Evolutionary conservation across 2,113 vertebrate genomes (phyloP).

Genomic region (Blennius ocellaris): DNA sequence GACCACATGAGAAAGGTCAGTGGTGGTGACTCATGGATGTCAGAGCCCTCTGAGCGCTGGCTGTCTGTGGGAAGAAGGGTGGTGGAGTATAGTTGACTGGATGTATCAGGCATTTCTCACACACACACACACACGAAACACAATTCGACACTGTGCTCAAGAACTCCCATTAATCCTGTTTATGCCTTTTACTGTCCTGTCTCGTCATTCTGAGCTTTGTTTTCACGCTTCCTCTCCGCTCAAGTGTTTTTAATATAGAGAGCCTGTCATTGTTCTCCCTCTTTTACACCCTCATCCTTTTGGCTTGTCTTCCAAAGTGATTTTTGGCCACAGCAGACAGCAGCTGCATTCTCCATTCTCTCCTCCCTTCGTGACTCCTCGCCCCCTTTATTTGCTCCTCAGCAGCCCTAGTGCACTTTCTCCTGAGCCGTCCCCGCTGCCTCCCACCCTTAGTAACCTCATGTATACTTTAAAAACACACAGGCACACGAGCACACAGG

Average conservation of each 20-base stretch:
- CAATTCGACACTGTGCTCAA: conserved; percentile 13
- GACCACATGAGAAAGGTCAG: conserved; percentile 75
- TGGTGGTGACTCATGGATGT: conserved; percentile 68
- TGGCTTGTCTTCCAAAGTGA: conserved; percentile 27
- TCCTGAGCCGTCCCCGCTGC: conserved; percentile 61
- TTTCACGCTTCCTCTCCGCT: conserved; percentile 4
- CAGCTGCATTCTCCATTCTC: conserved; percentile 77
- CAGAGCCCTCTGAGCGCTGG: conserved; percentile 38
- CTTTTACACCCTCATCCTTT: conserved; percentile 19
- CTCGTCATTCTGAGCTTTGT: background rate
- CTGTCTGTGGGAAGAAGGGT: conserved; percentile 60
- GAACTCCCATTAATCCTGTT: conserved; percentile 9
- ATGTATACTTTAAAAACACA: conserved; percentile 46
- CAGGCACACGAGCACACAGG: conserved; percentile 4
- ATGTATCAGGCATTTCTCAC: conserved; percentile 41
- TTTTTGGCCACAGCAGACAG: conserved; percentile 53
- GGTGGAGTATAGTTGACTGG: conserved; percentile 31
- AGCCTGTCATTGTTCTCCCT: conserved; percentile 11
- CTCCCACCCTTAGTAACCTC: conserved; percentile 67
- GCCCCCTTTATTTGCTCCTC: conserved; percentile 31
- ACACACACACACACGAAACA: conserved; percentile 14
- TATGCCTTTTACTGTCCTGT: background rate
- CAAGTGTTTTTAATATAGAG: conserved; percentile 8
- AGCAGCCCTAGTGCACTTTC: conserved; percentile 29
- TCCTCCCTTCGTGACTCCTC: conserved; percentile 66